Evolutionary conservation across 2,888 invertebrate species (phyloP), one percentile per base, ranked within the genome.

Genomic region (Trachelus tabidus): DNA sequence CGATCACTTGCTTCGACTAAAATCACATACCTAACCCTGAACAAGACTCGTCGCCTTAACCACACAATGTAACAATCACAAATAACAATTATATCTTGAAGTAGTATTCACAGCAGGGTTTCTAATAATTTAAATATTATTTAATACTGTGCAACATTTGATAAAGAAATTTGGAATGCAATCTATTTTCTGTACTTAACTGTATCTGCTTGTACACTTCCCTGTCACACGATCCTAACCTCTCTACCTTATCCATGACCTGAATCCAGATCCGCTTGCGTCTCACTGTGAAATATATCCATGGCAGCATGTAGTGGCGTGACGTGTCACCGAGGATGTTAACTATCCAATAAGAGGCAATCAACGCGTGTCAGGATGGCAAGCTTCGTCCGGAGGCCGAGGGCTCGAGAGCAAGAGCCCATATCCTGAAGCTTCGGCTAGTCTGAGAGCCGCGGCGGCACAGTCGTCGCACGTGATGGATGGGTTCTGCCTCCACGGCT

Each of bases 331-430:
- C 81, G 76, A 75, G 81, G 82, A 85, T 90, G 92, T 92, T 92
- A 92, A 92, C 90, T 90, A 91, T 89, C 92, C 91, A 92, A 92
- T 92, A 92, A 92, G 90, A 92, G 91, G 92, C 92, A 92, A 93
- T 93, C 92, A 92, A 91, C 92, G 92, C 90, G 91, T 92, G 92
- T 92, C 92, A 92, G 90, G 75, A 82, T 76, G 80, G 75, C 81
- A 71, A 34, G 81, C 77, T 80, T 83, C 79, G 79, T 76, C 78
- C 75, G 73, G 73, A 81, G 79, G 79, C 75, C 77, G 80, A 78
- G 81, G 79, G 79, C 75, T 79, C 76, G 75, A 77, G 75, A 75
- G 40, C 33, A 33, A 69, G 71, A 40, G 34, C 33, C 74, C 71
- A 76, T 82, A 77, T 81, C 81, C 76, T 71, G 77, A 75, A 75